These are phyloP conservation scores for Coptodon bakossiorum DNA, from an alignment of 2,113 vertebrate species.

Conservation along the genomic window DNA sequence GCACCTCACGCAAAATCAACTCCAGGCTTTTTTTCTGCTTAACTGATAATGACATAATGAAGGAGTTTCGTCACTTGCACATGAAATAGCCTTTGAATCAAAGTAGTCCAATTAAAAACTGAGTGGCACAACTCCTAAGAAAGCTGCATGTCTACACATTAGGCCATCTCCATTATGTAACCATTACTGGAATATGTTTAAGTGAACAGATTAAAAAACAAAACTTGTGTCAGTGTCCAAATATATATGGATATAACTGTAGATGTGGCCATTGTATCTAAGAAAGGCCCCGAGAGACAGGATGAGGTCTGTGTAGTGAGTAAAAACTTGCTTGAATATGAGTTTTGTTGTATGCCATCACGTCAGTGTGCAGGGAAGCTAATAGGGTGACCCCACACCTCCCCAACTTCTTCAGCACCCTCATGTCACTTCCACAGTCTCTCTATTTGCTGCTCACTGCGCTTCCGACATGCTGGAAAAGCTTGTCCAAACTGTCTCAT, in stretches of 20 bases:
- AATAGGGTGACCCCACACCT: not conserved
- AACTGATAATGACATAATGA: not conserved
- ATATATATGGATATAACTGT: not conserved
- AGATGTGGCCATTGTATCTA: not conserved
- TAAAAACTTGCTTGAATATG: not conserved
- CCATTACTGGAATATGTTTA: not conserved
- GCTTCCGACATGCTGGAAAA: constrained; percentile 13
- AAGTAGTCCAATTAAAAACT: not conserved
- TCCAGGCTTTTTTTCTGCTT: not conserved
- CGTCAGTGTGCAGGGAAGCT: not conserved
- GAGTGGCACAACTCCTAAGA: not conserved
- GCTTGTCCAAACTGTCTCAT: constrained; percentile 34
- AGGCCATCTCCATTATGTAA: not conserved
- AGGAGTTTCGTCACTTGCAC: accelerated
- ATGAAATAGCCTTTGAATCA: not conserved
- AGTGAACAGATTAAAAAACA: accelerated
- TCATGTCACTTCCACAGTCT: not conserved
- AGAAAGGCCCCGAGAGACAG: not conserved
- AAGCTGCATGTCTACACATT: not conserved
- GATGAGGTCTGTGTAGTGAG: not conserved
- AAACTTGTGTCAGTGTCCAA: not conserved
- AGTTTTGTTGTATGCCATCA: not conserved
- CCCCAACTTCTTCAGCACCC: not conserved
- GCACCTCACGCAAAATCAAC: accelerated
- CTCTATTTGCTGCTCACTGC: constrained; percentile 2